phyloP scores from a whole-genome alignment of 2,888 invertebrate genomes.

The Serrognathus titanus region DNA sequence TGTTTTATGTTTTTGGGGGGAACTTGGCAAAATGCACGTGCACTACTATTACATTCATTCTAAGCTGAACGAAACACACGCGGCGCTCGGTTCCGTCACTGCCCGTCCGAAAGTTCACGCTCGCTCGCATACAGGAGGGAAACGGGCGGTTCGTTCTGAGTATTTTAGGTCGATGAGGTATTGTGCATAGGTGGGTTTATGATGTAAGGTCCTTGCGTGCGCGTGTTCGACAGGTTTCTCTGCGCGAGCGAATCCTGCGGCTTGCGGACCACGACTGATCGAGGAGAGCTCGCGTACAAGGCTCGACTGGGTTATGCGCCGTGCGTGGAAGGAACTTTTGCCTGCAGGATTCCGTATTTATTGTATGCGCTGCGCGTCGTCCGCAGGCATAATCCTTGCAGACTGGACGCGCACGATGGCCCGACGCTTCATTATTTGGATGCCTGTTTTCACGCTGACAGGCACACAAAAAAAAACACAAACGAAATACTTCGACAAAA shows the following conservation, averaged over 20 bases:
- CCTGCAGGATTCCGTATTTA: conserved; percentile 31
- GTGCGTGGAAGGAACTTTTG: conserved; percentile 33
- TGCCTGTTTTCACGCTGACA: conserved; percentile 12
- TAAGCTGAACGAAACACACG: background rate
- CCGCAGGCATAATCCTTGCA: conserved; percentile 10
- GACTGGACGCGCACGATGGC: conserved; percentile 23
- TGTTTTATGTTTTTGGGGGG: too few species aligned
- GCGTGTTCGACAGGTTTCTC: conserved; percentile 18
- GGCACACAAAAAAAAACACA: too few species aligned
- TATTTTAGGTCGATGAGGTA: background rate
- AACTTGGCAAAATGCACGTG: background rate
- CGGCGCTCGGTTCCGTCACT: background rate
- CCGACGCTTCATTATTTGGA: conserved; percentile 26
- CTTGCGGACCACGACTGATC: conserved; percentile 30
- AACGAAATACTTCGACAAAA: too few species aligned
- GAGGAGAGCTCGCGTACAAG: conserved; percentile 29
- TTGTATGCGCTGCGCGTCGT: conserved; percentile 22
- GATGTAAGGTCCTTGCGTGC: conserved; percentile 12
- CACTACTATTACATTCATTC: background rate
- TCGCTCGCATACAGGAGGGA: background rate
- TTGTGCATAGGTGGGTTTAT: background rate
- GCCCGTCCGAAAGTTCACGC: background rate
- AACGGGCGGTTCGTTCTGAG: background rate
- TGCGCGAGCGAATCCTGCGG: conserved; percentile 26
- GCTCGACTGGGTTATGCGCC: conserved; percentile 29